Conservation (phyloP, 2,797 vertebrate species). For the Danio kyathit region DNA sequence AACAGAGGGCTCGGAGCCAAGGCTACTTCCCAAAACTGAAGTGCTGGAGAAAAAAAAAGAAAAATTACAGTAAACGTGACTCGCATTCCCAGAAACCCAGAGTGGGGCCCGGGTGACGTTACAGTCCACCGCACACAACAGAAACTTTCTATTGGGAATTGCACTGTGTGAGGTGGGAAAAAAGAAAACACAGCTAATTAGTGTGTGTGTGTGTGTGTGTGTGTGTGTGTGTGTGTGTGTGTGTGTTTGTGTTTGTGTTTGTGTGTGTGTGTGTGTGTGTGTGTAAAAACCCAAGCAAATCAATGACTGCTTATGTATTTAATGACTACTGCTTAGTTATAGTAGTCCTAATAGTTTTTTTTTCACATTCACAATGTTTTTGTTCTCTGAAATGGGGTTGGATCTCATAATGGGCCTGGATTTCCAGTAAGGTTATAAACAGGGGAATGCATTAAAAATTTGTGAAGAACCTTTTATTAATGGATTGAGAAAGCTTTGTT, state of each 20-base stretch:
- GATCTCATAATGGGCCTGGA: neutral
- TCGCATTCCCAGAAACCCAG: conserved; percentile 67
- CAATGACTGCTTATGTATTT: conserved; percentile 15
- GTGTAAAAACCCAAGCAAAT: neutral
- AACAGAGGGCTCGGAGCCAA: conserved; percentile 61
- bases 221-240: neutral
- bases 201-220: neutral
- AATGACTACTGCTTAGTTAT: conserved; percentile 30
- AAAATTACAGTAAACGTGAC: conserved; percentile 68
- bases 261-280: neutral
- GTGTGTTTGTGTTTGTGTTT: no score
- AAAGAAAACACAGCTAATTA: neutral
- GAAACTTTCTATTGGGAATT: neutral
- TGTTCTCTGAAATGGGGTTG: neutral
- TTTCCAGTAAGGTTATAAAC: neutral
- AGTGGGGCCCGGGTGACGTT: conserved; percentile 53
- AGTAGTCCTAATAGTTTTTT: neutral
- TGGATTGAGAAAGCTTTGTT: neutral
- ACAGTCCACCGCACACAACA: conserved; percentile 24
- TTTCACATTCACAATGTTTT: neutral
- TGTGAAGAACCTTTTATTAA: neutral
- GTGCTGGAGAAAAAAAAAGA: conserved; percentile 35
- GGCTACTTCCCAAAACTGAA: conserved; percentile 71
- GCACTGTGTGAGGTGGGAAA: neutral
- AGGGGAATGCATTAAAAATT: neutral